Base-by-base conservation (phyloP, 2,797 vertebrate genomes). In the Xenops minutus region DNA sequence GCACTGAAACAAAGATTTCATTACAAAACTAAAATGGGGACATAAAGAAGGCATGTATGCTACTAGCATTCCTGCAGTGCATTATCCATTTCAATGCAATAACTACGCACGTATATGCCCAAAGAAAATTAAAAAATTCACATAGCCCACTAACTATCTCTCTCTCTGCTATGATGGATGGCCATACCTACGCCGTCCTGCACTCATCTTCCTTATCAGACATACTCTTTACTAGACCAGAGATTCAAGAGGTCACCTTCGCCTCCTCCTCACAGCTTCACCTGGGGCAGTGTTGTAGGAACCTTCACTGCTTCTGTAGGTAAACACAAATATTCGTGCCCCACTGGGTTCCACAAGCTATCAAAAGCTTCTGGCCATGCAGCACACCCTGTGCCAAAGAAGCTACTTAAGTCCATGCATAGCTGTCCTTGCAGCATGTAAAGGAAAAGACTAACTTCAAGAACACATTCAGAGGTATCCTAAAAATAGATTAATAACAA, bases 1-100 rank as follows among this genome's bases (percentile, higher is more conserved):
- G 30, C 32, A 88, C 14, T 4, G 5, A 79, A 81, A 62, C 22
- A 36, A 88, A 24, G 20, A 41, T 10, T 29, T 36, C 10, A 20
- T 17, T 61, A 59, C n/a, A 85, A 83, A 85, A 82, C 11, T 14
- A 23, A 81, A 49, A 82, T 8, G 13, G 19, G 4, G 64, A 43
- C 11, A 39, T 1, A 39, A 14, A 2, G 6, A 44, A 76, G 8
- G 5, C 27, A 26, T 5, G 2, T 12, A 34, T 9, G 8, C 11
- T 66, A 7, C 23, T 48, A 79, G 19, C 19, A 26, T 34, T 67
- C 23, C 46, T 68, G 34, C 8, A 1, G 34, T 27, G 1, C 32
- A 49, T 21, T 71, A 32, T 32, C 29, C 10, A 41, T 29, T 93
- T 72, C 32, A 48, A 6, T 16, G 7, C 34, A 67, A 36, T 11